Conservation (phyloP, 2,888 invertebrate species). For the Orchesella flavescens region DNA sequence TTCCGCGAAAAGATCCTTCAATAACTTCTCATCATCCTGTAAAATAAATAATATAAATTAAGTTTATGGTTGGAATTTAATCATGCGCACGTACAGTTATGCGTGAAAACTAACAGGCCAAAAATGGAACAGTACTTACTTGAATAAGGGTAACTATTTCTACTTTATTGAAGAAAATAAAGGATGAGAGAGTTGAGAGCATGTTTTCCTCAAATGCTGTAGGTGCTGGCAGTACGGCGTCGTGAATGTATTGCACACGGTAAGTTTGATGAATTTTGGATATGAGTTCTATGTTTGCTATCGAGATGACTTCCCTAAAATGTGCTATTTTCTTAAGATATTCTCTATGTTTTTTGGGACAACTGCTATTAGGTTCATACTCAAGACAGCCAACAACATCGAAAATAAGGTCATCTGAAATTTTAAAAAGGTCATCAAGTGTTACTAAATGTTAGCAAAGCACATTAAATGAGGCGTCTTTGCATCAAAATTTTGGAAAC, state of each 20-base stretch:
- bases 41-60: conserved; percentile 43
- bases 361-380: conserved; percentile 90
- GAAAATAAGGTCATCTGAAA: conserved; percentile 89
- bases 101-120: no score
- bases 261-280: conserved; percentile 99
- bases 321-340: conserved; percentile 94
- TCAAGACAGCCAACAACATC: conserved; percentile 99
- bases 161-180: conserved; percentile 99
- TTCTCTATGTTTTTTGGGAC: conserved; percentile 94
- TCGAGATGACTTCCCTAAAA: conserved; percentile 94
- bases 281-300: conserved; percentile 93
- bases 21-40: conserved; percentile 97
- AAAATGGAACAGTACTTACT: conserved; percentile 74
- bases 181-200: conserved; percentile 96
- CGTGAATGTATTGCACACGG: conserved; percentile 99
- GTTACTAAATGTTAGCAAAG: no score
- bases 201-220: conserved; percentile 98
- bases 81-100: no score
- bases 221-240: conserved; percentile 98
- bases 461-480: no score
- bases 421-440: no score
- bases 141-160: conserved; percentile 97
- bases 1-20: conserved; percentile 94
- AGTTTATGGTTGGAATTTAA: not conserved
- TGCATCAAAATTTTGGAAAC: conserved; percentile 21